phyloP scores from a whole-genome alignment of 2,888 invertebrate species.

The Heteromyza rotundicornis region DNA sequence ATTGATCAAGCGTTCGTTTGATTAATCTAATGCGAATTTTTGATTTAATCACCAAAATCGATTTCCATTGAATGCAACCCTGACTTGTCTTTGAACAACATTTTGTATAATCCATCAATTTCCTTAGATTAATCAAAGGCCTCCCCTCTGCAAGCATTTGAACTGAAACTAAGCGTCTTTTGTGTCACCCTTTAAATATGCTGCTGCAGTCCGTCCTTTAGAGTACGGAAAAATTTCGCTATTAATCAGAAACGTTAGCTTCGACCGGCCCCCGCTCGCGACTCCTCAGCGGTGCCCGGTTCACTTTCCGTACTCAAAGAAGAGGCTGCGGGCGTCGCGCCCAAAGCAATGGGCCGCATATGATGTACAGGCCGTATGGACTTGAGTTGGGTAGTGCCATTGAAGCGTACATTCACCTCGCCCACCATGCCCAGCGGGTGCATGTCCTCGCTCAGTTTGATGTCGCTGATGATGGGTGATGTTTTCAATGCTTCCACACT shows the following conservation, averaged over 20 bases:
- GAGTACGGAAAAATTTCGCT: conserved; percentile 55
- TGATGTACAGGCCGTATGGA: conserved; percentile 69
- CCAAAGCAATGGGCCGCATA: conserved; percentile 48
- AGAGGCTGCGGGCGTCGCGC: conserved; percentile 20
- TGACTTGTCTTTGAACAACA: too few relatives aligned
- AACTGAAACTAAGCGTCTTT: too few relatives aligned
- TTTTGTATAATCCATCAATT: too few relatives aligned
- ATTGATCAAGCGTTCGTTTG: too few relatives aligned
- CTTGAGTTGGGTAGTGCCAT: conserved; percentile 81
- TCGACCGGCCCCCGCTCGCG: conserved; percentile 38
- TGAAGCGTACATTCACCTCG: conserved; percentile 81
- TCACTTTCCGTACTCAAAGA: conserved; percentile 23
- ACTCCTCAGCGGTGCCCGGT: conserved; percentile 26
- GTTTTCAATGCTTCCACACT: conserved; percentile 23
- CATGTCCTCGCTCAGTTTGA: conserved; percentile 45
- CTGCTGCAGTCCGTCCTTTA: too few relatives aligned
- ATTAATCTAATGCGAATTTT: too few relatives aligned
- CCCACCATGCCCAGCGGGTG: conserved; percentile 78
- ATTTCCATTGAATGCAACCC: too few relatives aligned
- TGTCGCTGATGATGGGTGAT: background rate
- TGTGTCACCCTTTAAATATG: too few relatives aligned
- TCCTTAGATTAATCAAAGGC: too few relatives aligned
- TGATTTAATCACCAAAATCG: background rate
- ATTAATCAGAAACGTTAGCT: conserved; percentile 63
- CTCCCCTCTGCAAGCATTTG: too few relatives aligned